These are phyloP conservation scores for Leontopithecus rosalia DNA, from an alignment of 2,797 vertebrate species.

Conservation along the genomic window DNA sequence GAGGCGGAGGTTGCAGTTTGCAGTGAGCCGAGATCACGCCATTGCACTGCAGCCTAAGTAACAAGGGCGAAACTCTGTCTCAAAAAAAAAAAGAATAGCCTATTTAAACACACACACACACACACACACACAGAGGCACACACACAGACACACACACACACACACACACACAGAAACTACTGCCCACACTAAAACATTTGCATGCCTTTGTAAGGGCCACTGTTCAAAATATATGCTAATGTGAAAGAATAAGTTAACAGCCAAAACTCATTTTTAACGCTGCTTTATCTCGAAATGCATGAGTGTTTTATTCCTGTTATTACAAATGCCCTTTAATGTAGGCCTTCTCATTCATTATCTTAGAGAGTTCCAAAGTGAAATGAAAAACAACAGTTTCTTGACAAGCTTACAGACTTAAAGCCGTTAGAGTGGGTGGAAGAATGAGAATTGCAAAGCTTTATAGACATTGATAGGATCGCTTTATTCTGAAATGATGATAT, in stretches of 20 bases:
- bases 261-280: conserved; percentile 67
- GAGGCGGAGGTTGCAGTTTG: no score
- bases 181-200: conserved; percentile 52
- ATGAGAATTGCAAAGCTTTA: conserved; percentile 59
- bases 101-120: background rate
- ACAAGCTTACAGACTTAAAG: conserved; percentile 68
- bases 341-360: conserved; percentile 63
- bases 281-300: conserved; percentile 66
- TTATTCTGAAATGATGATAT: conserved; percentile 76
- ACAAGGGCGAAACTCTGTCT: no score
- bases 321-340: conserved; percentile 68
- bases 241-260: conserved; percentile 50
- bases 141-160: no score
- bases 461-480: conserved; percentile 60
- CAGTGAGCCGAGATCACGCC: no score
- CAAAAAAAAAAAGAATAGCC: background rate
- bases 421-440: conserved; percentile 46
- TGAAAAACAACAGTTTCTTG: conserved; percentile 74
- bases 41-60: no score
- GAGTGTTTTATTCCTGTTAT: conserved; percentile 68
- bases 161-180: background rate
- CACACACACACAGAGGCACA: no score
- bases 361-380: conserved; percentile 66
- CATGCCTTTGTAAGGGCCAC: conserved; percentile 11
- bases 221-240: conserved; percentile 67